These are phyloP conservation scores for Sparus aurata DNA, from an alignment of 2,797 vertebrate genomes.

Conservation along the genomic window DNA sequence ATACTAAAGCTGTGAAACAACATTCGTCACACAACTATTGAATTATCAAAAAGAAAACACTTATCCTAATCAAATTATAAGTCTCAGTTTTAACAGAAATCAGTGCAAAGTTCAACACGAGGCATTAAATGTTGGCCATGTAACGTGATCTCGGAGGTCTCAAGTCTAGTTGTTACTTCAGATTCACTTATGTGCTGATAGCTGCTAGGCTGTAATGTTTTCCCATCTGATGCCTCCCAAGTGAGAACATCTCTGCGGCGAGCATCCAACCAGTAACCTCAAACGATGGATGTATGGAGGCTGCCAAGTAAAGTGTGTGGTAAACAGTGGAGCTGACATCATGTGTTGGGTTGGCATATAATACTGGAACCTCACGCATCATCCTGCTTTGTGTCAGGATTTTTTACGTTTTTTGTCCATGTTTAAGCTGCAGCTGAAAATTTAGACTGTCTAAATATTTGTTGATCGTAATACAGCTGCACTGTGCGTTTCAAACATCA, in stretches of 20 bases:
- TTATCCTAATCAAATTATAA: slow-evolving; percentile 64
- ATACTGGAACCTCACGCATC: not conserved
- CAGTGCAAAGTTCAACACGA: slow-evolving; percentile 47
- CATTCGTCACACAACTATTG: slow-evolving; percentile 53
- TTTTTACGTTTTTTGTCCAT: not conserved
- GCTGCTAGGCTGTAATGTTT: slow-evolving; percentile 66
- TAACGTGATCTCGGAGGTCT: slow-evolving; percentile 68
- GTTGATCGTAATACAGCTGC: too few species aligned
- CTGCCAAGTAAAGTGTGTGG: not conserved
- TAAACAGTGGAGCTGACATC: slow-evolving; percentile 33
- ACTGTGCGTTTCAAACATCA: too few species aligned
- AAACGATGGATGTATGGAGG: slow-evolving; percentile 18
- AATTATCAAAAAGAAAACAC: slow-evolving; percentile 72
- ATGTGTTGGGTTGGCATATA: slow-evolving; percentile 4
- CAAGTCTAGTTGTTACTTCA: slow-evolving; percentile 60
- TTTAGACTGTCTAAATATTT: too few species aligned
- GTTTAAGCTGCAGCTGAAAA: not conserved
- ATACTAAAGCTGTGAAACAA: slow-evolving; percentile 58
- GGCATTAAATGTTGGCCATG: slow-evolving; percentile 62
- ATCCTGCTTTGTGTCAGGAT: not conserved
- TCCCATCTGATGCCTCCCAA: slow-evolving; percentile 58
- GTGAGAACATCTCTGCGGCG: slow-evolving; percentile 47
- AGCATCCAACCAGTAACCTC: slow-evolving; percentile 51
- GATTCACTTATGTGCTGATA: slow-evolving; percentile 74
- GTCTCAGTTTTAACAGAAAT: slow-evolving; percentile 63